These are phyloP conservation scores for Exocentrus adspersus DNA, from an alignment of 2,888 invertebrate species.

Conservation along the genomic window DNA sequence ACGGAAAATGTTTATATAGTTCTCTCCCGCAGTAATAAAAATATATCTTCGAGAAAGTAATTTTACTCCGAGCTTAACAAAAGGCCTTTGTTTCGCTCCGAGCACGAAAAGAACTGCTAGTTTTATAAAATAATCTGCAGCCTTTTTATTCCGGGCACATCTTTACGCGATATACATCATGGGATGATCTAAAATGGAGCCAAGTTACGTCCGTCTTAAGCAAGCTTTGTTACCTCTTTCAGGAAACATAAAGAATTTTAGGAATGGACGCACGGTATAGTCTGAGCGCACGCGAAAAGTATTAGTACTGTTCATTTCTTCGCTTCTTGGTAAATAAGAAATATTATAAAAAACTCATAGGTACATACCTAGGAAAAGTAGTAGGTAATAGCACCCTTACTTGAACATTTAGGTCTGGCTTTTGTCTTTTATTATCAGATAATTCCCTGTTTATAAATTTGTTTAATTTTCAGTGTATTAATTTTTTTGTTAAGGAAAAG, in stretches of 20 bases:
- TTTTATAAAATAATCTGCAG: conserved; percentile 46
- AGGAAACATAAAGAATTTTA: conserved; percentile 30
- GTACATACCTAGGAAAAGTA: too few relatives aligned
- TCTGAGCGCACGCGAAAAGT: neutral
- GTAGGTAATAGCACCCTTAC: too few relatives aligned
- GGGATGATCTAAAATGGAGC: conserved; percentile 47
- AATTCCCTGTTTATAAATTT: too few relatives aligned
- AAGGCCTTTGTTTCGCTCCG: conserved; percentile 31
- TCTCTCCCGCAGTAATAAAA: conserved; percentile 25
- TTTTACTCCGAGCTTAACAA: conserved; percentile 28
- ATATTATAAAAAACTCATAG: too few relatives aligned
- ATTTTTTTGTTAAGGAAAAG: too few relatives aligned
- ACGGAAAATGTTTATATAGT: conserved; percentile 13
- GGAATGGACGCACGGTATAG: conserved; percentile 16
- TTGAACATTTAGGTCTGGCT: too few relatives aligned
- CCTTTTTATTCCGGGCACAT: conserved; percentile 46
- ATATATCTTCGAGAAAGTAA: conserved; percentile 32
- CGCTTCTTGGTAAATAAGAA: too few relatives aligned
- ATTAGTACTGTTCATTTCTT: neutral
- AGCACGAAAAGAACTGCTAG: conserved; percentile 41
- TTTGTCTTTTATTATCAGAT: too few relatives aligned
- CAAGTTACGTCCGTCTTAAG: conserved; percentile 31
- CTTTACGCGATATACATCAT: conserved; percentile 43
- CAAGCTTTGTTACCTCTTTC: conserved; percentile 22
- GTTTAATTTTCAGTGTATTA: too few relatives aligned